A percentile compares a stretch with the other conserved stretches of the same genome.
Evolutionary conservation across 2,797 vertebrate species (phyloP).

Genomic region (Caiman crocodilus): DNA sequence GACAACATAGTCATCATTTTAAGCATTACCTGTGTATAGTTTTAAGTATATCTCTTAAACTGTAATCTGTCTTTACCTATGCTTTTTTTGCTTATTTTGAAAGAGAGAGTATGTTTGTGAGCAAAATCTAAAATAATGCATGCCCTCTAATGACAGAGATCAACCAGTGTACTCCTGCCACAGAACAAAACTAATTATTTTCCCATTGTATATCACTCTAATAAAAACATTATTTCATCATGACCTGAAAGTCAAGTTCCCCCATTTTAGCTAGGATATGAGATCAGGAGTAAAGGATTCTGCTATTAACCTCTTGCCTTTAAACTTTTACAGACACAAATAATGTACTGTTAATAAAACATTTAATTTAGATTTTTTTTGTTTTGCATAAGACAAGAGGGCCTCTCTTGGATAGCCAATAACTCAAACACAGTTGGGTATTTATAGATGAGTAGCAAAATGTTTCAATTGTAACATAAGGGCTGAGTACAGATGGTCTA

Average conservation of each 20-base stretch:
- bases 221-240: not conserved
- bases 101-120: not conserved
- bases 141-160: not conserved
- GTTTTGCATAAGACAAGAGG: not conserved
- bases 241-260: not conserved
- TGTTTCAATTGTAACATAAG: not conserved
- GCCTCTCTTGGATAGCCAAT: not conserved
- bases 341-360: not conserved
- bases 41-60: not conserved
- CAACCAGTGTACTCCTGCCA: not conserved
- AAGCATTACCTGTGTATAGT: not conserved
- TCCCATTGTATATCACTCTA: not conserved
- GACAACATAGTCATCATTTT: not conserved
- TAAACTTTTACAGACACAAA: not conserved
- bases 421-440: not conserved
- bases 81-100: not conserved
- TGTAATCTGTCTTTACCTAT: not conserved
- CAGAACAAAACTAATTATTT: not conserved
- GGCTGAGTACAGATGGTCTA: too few species aligned
- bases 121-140: not conserved
- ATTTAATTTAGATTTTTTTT: not conserved
- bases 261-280: accelerated
- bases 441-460: not conserved
- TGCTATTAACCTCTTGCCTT: not conserved
- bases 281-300: not conserved